Evolutionary conservation across 2,113 vertebrate species (phyloP).

Genomic region (Mustela nigripes): DNA sequence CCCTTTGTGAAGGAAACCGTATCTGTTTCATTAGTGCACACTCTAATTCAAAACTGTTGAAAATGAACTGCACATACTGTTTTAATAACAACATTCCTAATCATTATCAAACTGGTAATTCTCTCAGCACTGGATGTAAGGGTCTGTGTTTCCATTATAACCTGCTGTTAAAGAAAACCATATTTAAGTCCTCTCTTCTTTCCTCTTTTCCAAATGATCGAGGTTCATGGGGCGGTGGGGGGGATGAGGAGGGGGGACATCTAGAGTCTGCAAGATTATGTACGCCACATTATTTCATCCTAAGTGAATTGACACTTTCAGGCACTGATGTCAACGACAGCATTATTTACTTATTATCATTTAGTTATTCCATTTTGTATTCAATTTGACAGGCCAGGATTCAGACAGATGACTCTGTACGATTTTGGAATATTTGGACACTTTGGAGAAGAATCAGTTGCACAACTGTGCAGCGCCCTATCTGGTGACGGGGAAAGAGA

Average conservation of each 20-base stretch:
- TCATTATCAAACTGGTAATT: conserved; percentile 92
- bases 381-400: conserved; percentile 24
- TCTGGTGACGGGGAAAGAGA: not conserved
- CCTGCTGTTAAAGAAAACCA: conserved; percentile 90
- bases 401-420: not conserved
- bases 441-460: not conserved
- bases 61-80: conserved; percentile 93
- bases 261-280: conserved; percentile 54
- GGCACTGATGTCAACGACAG: conserved; percentile 61
- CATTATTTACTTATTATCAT: conserved; percentile 53
- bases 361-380: conserved; percentile 30
- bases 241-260: not conserved
- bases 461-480: not conserved
- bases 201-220: conserved; percentile 79
- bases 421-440: conserved; percentile 42
- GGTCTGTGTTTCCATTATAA: conserved; percentile 88
- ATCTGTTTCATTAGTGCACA: conserved; percentile 93
- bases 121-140: conserved; percentile 90
- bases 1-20: conserved; percentile 93
- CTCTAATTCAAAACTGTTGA: conserved; percentile 94
- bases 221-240: not conserved
- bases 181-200: conserved; percentile 84
- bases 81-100: conserved; percentile 94
- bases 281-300: not conserved
- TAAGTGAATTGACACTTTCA: conserved; percentile 58